These are phyloP conservation scores for Acanthosepion pharaonis DNA, from an alignment of 2,888 invertebrate species.

Conservation along the genomic window DNA sequence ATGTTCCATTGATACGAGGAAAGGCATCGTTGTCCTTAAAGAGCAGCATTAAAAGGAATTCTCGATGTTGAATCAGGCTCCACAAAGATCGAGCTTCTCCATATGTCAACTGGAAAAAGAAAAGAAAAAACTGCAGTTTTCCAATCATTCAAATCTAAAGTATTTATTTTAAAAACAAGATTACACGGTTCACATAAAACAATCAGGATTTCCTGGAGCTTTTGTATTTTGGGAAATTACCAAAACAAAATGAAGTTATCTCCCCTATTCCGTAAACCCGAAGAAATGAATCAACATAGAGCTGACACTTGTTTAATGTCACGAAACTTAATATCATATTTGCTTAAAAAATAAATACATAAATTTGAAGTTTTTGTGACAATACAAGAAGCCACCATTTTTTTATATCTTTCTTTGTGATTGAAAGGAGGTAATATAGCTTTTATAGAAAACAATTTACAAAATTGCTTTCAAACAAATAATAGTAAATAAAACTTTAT, in stretches of 20 bases:
- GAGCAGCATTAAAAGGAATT: conserved; percentile 65
- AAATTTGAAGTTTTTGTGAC: too few relatives aligned
- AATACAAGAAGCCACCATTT: too few relatives aligned
- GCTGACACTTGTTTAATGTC: background rate
- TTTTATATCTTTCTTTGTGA: too few relatives aligned
- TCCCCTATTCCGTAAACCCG: background rate
- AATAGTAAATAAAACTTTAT: too few relatives aligned
- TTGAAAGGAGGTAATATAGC: too few relatives aligned
- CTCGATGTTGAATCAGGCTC: conserved; percentile 65
- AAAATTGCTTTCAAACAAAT: too few relatives aligned
- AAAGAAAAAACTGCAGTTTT: background rate
- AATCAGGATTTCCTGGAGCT: background rate
- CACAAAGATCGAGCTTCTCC: conserved; percentile 69
- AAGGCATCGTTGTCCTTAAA: conserved; percentile 62
- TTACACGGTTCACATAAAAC: background rate
- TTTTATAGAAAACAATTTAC: too few relatives aligned
- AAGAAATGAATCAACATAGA: background rate
- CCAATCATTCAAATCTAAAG: background rate
- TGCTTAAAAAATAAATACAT: too few relatives aligned
- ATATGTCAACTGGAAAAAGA: conserved; percentile 62
- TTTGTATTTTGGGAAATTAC: background rate
- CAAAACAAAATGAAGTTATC: background rate
- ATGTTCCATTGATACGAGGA: conserved; percentile 63
- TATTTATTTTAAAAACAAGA: background rate
- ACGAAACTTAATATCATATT: too few relatives aligned